phyloP scores from a whole-genome alignment of 2,888 invertebrate genomes.

The Spicauda simplicius region DNA sequence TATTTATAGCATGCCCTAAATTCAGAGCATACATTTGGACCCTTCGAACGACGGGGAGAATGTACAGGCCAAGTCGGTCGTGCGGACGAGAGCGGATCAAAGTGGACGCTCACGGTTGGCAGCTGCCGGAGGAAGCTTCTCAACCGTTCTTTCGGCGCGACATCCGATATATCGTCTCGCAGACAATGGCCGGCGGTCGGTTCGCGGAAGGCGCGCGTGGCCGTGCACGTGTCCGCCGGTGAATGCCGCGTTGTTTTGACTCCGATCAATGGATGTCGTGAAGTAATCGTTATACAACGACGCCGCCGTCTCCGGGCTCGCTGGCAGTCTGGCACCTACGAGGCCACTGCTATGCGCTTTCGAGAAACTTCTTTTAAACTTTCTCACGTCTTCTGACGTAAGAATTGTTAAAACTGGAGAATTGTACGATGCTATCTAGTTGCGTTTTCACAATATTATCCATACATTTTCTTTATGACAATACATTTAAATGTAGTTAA shows the following conservation, averaged over 20 bases:
- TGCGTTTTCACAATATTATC: too few relatives aligned
- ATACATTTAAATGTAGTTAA: too few relatives aligned
- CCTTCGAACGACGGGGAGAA: too few relatives aligned
- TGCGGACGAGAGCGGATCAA: too few relatives aligned
- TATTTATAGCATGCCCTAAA: too few relatives aligned
- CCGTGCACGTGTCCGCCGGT: neutral
- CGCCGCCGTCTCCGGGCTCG: neutral
- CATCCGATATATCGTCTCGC: conserved; percentile 3
- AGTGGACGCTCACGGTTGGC: too few relatives aligned
- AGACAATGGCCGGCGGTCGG: conserved; percentile 9
- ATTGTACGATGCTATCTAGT: neutral
- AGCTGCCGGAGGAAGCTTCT: neutral
- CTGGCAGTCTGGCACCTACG: neutral
- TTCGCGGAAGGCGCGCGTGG: conserved; percentile 14
- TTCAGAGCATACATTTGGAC: too few relatives aligned
- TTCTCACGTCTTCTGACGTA: neutral
- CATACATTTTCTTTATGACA: too few relatives aligned
- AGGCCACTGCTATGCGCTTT: neutral
- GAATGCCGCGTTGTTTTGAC: conserved; percentile 20
- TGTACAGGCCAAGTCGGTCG: too few relatives aligned
- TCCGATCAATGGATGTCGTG: neutral
- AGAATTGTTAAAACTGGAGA: neutral
- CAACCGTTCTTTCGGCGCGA: neutral
- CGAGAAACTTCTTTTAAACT: neutral
- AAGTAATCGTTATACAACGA: too few relatives aligned